Base-by-base conservation (phyloP, 1,140 invertebrate genomes). In the Hylaeus volcanicus region DNA sequence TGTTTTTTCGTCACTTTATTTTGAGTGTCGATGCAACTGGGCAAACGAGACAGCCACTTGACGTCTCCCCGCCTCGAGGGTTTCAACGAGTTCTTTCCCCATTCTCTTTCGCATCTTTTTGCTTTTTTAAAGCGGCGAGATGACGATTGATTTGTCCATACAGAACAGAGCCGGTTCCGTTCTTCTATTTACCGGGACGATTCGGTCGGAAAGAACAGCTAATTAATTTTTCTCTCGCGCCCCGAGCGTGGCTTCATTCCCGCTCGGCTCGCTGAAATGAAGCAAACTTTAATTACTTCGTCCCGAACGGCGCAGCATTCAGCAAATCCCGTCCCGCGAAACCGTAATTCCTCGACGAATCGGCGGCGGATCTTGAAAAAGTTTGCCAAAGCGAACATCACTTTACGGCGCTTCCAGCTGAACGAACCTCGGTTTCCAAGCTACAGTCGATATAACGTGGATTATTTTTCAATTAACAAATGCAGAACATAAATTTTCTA, bases 281-380 rank as follows among this genome's bases (percentile, higher is more conserved):
- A 74, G 74, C 74, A 58, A 26, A 41, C 70, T 65, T 61, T 79
- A 79, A 79, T 79, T 79, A 66, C 70, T 65, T 51, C 71, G 74
- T 74, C 65, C 51, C 61, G 26, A 65, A 9, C 15, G 41, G 43
- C 26, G 14, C 1, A 11, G 5, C 53, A 58, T 73, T 79, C 61
- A 26, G 26, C 26, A 65, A 65, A 66, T 65, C 53, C 14, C 11
- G 5, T 26, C 60, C 41, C 61, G 61, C 12, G 37, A 65, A 79
- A 56, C 48, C 43, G 77, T 64, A 79, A 65, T 73, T 79, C 56
- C 51, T 26, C 69, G 9, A 2, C 14, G 74, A 51, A 41, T 15
- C 55, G 74, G 11, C 4, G 43, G 9, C 55, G 8, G 60, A 5
- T 43, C 48, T 65, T n/a, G 9, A 14, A 55, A 71, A 79, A 79